Percentiles rank a stretch among this genome's conserved stretches.
These are phyloP conservation scores for Eremophila alpestris DNA, from an alignment of 2,797 vertebrate species.

Conservation along the genomic window DNA sequence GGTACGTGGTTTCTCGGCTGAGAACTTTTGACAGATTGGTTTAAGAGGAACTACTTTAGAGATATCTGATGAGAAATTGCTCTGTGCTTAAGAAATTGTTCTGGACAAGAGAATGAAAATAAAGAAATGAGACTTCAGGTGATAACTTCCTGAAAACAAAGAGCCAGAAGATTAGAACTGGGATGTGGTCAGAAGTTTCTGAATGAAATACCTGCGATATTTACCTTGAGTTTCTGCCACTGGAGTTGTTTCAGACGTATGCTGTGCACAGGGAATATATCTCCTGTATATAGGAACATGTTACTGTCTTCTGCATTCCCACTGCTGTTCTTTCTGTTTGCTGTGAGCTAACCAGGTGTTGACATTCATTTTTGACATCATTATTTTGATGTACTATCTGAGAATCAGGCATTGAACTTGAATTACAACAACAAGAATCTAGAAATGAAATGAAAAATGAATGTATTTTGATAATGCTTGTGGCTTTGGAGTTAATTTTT, in stretches of 20 bases:
- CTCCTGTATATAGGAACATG: fast-evolving
- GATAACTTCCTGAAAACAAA: not conserved
- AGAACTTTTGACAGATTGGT: not conserved
- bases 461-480: not conserved
- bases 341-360: not conserved
- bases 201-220: not conserved
- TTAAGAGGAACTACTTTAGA: not conserved
- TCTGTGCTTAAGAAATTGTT: not conserved
- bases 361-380: not conserved
- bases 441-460: not conserved
- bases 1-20: not conserved
- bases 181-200: not conserved
- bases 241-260: not conserved
- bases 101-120: not conserved
- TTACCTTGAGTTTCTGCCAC: not conserved
- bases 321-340: not conserved
- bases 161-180: not conserved
- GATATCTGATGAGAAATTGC: not conserved
- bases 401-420: not conserved
- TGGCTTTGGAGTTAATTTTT: not conserved
- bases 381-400: not conserved
- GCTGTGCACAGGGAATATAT: not conserved
- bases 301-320: not conserved
- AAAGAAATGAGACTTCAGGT: not conserved
- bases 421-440: not conserved